Conservation (phyloP, 2,888 invertebrate genomes). For the Calameuta idolon region DNA sequence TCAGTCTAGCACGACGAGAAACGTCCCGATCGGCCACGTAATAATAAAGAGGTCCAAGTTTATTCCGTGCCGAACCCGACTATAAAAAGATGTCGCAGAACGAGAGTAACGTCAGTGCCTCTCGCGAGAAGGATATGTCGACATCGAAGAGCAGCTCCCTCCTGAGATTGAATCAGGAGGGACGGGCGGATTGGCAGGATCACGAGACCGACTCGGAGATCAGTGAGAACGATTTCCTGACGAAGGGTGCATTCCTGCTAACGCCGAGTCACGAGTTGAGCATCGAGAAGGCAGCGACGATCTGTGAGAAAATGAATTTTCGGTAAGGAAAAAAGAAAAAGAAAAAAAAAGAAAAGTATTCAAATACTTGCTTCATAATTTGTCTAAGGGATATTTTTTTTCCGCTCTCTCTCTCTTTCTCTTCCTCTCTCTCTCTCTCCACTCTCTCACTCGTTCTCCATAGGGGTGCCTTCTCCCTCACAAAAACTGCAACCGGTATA, state of each 20-base stretch:
- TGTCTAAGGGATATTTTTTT: conserved; percentile 9
- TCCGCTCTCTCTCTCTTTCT: conserved; percentile 19
- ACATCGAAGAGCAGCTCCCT: conserved; percentile 59
- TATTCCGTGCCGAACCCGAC: conserved; percentile 9
- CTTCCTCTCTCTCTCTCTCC: conserved; percentile 13
- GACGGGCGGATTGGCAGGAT: conserved; percentile 66
- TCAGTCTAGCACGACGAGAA: conserved; percentile 48
- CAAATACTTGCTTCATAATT: background rate
- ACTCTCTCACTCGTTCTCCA: conserved; percentile 14
- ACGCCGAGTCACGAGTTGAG: conserved; percentile 89
- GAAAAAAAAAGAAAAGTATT: background rate
- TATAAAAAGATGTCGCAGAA: conserved; percentile 61
- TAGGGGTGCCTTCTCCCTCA: conserved; percentile 86
- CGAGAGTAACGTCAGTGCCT: conserved; percentile 49
- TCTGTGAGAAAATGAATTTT: conserved; percentile 90
- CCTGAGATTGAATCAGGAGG: conserved; percentile 54
- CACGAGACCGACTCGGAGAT: conserved; percentile 85
- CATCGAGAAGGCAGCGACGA: conserved; percentile 86
- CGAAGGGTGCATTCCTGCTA: conserved; percentile 84
- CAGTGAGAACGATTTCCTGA: conserved; percentile 81
- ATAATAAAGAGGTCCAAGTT: background rate
- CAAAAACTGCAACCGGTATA: conserved; percentile 89
- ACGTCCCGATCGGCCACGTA: background rate
- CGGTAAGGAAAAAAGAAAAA: conserved; percentile 44
- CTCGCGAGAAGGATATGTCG: conserved; percentile 59